phyloP scores from a whole-genome alignment of 1,140 invertebrate genomes.

The Pseudomyrmex sp. region DNA sequence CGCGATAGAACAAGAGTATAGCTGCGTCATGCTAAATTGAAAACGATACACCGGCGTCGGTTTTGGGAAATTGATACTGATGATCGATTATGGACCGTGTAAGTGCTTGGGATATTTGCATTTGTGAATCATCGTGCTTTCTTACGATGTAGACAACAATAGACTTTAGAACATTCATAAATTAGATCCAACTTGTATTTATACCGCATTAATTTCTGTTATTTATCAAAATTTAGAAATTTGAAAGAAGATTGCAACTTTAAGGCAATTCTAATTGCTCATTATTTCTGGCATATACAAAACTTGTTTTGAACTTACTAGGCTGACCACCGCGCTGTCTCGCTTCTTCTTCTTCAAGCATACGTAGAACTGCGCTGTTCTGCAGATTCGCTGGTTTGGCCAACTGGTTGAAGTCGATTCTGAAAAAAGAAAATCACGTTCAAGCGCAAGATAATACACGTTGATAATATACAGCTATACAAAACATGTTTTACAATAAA shows the following conservation, averaged over 20 bases:
- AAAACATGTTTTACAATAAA: too few relatives aligned
- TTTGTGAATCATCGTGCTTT: slow-evolving; percentile 22
- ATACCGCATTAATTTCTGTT: not conserved
- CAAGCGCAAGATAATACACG: not conserved
- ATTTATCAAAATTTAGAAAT: not conserved
- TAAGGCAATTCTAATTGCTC: not conserved
- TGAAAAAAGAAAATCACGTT: slow-evolving; percentile 80
- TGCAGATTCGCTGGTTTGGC: slow-evolving; percentile 91
- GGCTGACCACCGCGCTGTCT: slow-evolving; percentile 86
- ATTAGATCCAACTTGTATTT: not conserved
- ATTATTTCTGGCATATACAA: not conserved
- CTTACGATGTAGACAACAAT: not conserved
- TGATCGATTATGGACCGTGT: slow-evolving; percentile 3
- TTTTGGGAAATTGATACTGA: not conserved
- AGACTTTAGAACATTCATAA: not conserved
- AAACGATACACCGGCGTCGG: slow-evolving; percentile 30
- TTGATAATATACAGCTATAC: too few relatives aligned
- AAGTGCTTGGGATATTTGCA: slow-evolving; percentile 18
- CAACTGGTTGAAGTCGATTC: slow-evolving; percentile 90
- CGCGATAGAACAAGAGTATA: slow-evolving; percentile 8
- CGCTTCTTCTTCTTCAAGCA: slow-evolving; percentile 92
- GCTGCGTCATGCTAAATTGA: slow-evolving; percentile 24
- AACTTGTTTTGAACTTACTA: slow-evolving; percentile 84
- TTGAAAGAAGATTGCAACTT: not conserved
- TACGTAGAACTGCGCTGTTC: slow-evolving; percentile 92